Base-by-base conservation (phyloP, 2,888 invertebrate genomes). In the Lepidocyrtinus sp. region DNA sequence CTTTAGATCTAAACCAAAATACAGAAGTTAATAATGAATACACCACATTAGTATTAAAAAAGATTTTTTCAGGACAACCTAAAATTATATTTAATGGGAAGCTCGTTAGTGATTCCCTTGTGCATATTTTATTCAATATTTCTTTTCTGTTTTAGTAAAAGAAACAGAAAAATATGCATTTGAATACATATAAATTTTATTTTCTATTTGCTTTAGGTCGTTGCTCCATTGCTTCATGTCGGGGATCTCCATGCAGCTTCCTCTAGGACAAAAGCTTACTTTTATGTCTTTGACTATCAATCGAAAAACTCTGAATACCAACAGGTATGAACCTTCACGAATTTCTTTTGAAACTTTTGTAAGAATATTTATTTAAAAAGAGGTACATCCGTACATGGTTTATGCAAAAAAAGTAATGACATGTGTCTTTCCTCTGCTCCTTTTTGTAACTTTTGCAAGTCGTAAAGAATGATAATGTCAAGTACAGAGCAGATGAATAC, bases 241-340 rank as follows among this genome's bases (percentile, higher is more conserved):
- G 96, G 95, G 0, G 95, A 96, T 89, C 92, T 95, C 64, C 97
- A 97, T 89, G 95, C 96, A 74, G 94, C 94, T 88, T 73, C 76
- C 59, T 76, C 73, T 26, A 61, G 81, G 46, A 72, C 72, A 22
- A 70, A 73, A 73, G 95, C 96, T 64, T 96, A 94, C 88, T 91
- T 96, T 79, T 96, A 96, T 89, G 95, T 96, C 63, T 96, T 96
- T 88, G 95, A 95, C 89, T 96, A 97, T 89, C 96, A 96, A 89
- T 95, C 96, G 1, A 95, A 95, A 88, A 94, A 93, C 86, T 95
- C 96, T 68, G 95, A 95, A 88, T 95, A 94, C 89, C 95, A 95
- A 21, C 95, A 95, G 93, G 95, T 95, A 89, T 91, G 91, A 3
- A 15, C 17, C 61, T n/a, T 24, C 36, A 5, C 5, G 12, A 36